Conservation (phyloP, 2,113 vertebrate genomes). For the Pterocles gutturalis region DNA sequence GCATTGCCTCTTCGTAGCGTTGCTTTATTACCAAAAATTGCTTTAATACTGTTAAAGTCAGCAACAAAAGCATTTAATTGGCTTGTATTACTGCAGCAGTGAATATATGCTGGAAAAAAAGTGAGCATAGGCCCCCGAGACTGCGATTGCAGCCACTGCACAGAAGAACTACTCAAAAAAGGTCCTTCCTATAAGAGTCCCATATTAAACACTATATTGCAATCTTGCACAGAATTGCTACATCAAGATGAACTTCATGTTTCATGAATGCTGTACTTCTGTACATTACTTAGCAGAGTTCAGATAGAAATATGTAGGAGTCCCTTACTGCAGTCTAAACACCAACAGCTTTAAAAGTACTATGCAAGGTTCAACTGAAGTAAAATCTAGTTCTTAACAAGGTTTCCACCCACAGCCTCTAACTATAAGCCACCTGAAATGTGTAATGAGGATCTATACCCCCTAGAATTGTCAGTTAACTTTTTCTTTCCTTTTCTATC, state of each 20-base stretch:
- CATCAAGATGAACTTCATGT: background rate
- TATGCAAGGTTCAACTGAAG: background rate
- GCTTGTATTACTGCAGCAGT: background rate
- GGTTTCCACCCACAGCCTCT: background rate
- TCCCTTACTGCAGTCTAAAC: background rate
- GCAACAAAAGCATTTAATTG: background rate
- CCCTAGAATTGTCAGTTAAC: background rate
- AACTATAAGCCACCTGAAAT: background rate
- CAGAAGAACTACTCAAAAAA: background rate
- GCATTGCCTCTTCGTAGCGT: background rate
- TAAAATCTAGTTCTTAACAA: background rate
- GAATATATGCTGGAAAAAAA: background rate
- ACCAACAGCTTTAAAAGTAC: background rate
- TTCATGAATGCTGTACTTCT: background rate
- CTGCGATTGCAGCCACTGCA: background rate
- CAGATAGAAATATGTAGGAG: background rate
- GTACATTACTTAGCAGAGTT: background rate
- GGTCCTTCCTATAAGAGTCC: accelerated
- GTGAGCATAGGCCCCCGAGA: background rate
- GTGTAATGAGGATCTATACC: background rate
- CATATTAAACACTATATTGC: background rate
- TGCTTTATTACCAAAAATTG: background rate
- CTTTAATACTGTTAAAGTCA: background rate
- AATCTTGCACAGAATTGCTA: background rate
- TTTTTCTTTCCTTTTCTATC: background rate